Evolutionary conservation across 2,113 vertebrate species (phyloP).

Genomic region (Xyrauchen texanus): DNA sequence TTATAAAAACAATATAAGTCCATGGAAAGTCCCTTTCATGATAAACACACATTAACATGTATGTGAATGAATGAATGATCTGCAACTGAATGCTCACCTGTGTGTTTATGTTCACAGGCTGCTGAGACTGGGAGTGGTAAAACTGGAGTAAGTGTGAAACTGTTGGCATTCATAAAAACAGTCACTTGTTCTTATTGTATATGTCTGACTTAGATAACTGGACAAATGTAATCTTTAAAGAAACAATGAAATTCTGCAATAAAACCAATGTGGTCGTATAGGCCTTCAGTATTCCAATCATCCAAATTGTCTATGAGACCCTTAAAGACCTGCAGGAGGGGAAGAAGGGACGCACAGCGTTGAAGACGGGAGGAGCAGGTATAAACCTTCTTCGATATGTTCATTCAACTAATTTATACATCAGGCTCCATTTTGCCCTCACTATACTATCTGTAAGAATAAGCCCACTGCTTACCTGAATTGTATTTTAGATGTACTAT

Average conservation of each 20-base stretch:
- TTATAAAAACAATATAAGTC: too few relatives aligned
- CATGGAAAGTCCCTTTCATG: too few relatives aligned
- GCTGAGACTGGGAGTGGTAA: slow-evolving; percentile 98
- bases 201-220: too few relatives aligned
- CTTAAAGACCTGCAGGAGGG: slow-evolving; percentile 95
- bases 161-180: not conserved
- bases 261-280: slow-evolving; percentile 54
- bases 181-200: too few relatives aligned
- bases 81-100: too few relatives aligned
- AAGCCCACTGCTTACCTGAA: too few relatives aligned
- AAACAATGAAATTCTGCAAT: not conserved
- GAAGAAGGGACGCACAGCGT: slow-evolving; percentile 85
- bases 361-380: slow-evolving; percentile 92
- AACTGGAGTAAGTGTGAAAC: slow-evolving; percentile 88
- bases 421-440: too few relatives aligned
- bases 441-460: too few relatives aligned
- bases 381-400: slow-evolving; percentile 25
- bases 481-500: too few relatives aligned
- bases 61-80: too few relatives aligned
- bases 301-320: slow-evolving; percentile 97
- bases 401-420: too few relatives aligned
- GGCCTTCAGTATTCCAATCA: slow-evolving; percentile 98
- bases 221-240: not conserved
- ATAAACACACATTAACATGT: too few relatives aligned
- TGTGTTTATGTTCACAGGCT: slow-evolving; percentile 72